A percentile compares a stretch with the other conserved stretches of the same genome.
phyloP scores from a whole-genome alignment of 2,113 vertebrate species.

The Cyanistes caeruleus region DNA sequence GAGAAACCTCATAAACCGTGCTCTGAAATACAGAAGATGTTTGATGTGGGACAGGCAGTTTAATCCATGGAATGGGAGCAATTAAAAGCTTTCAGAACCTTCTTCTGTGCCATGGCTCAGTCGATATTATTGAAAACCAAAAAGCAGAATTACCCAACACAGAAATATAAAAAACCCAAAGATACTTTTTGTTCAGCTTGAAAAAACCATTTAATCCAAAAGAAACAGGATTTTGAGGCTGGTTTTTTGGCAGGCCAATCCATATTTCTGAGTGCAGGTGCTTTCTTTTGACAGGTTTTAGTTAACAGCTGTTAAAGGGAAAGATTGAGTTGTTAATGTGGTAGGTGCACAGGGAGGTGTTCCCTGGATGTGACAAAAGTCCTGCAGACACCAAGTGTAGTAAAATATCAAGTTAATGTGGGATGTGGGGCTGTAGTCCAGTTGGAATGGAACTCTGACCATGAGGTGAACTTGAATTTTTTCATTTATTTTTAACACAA shows the following conservation, averaged over 20 bases:
- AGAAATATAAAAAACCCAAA: neutral
- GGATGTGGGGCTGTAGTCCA: too few relatives aligned
- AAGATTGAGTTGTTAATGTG: neutral
- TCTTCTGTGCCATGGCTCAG: neutral
- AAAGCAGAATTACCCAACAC: neutral
- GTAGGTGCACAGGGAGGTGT: neutral
- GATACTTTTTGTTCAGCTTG: neutral
- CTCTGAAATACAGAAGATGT: neutral
- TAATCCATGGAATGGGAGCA: neutral
- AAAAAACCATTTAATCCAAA: neutral
- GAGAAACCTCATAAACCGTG: neutral
- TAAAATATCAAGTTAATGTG: neutral
- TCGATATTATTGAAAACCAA: neutral
- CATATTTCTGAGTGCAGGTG: neutral
- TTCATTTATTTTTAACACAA: neutral
- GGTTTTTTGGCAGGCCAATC: neutral
- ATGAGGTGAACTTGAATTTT: too few relatives aligned
- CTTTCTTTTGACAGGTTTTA: neutral
- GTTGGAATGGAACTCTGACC: neutral
- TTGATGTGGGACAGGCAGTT: neutral
- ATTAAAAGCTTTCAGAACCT: neutral
- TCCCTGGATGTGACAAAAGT: neutral
- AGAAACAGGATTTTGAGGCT: neutral
- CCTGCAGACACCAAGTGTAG: fast-evolving
- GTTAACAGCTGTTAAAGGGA: neutral